phyloP scores from a whole-genome alignment of 2,888 invertebrate genomes.

The Tenthredo amoena region DNA sequence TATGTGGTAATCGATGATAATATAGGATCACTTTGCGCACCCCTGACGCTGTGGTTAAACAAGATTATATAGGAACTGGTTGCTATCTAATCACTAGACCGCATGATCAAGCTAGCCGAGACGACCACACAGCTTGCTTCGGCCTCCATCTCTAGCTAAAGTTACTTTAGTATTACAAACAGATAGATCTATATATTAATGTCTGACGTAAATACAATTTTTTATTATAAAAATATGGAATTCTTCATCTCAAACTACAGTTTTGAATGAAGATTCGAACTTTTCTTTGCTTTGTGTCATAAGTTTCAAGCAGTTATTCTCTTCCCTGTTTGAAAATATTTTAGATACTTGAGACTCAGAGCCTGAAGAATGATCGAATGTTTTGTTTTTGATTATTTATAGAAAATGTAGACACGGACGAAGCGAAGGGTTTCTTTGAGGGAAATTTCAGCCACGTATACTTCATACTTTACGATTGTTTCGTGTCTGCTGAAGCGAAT shows the following conservation, averaged over 20 bases:
- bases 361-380: not conserved
- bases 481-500: slow-evolving; percentile 94
- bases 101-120: slow-evolving; percentile 64
- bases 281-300: not conserved
- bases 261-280: not conserved
- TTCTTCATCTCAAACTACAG: not conserved
- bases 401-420: slow-evolving; percentile 94
- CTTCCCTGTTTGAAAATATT: not conserved
- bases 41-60: slow-evolving; percentile 57
- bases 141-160: slow-evolving; percentile 67
- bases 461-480: slow-evolving; percentile 96
- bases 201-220: not conserved
- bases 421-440: slow-evolving; percentile 96
- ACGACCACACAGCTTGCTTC: slow-evolving; percentile 53
- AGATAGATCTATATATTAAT: slow-evolving; percentile 16
- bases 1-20: not conserved
- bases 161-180: slow-evolving; percentile 63
- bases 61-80: slow-evolving; percentile 60
- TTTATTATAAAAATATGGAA: not conserved
- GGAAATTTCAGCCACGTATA: slow-evolving; percentile 97
- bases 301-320: not conserved
- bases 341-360: not conserved
- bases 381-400: slow-evolving; percentile 72
- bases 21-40: slow-evolving; percentile 3
- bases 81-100: slow-evolving; percentile 71